These are phyloP conservation scores for Andrena trimmerana DNA, from an alignment of 2,888 invertebrate species.

Conservation along the genomic window DNA sequence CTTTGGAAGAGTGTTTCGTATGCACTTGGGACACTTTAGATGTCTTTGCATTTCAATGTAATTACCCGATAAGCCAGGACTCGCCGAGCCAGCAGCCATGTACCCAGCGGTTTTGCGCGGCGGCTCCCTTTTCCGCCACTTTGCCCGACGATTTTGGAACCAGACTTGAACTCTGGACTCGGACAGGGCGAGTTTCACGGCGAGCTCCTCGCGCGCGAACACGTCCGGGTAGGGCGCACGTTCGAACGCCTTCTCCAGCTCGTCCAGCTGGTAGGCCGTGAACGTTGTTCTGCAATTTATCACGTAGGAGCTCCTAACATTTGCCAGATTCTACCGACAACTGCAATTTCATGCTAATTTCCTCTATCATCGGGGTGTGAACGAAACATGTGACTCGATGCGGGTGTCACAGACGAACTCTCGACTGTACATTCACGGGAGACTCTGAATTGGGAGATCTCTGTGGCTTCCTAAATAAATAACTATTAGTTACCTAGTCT, in stretches of 20 bases:
- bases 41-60: not conserved
- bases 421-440: too few relatives aligned
- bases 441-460: too few relatives aligned
- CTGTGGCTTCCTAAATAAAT: not conserved
- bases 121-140: slow-evolving; percentile 97
- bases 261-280: slow-evolving; percentile 97
- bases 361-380: not conserved
- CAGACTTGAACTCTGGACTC: slow-evolving; percentile 93
- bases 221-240: slow-evolving; percentile 98
- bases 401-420: too few relatives aligned
- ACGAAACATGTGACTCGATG: too few relatives aligned
- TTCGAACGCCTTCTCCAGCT: slow-evolving; percentile 97
- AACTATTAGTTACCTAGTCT: slow-evolving; percentile 90
- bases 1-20: not conserved
- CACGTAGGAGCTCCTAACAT: not conserved
- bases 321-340: not conserved
- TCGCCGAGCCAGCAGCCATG: slow-evolving; percentile 83
- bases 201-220: slow-evolving; percentile 97
- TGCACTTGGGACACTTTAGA: not conserved
- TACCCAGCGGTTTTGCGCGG: slow-evolving; percentile 92
- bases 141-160: slow-evolving; percentile 96
- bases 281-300: slow-evolving; percentile 93
- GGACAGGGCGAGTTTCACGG: slow-evolving; percentile 94
- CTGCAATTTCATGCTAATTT: not conserved
- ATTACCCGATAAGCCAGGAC: slow-evolving; percentile 80